Evolutionary conservation across 2,888 invertebrate genomes (phyloP), one percentile per base, ranked within the genome.

Genomic region (Aphodius granarius): DNA sequence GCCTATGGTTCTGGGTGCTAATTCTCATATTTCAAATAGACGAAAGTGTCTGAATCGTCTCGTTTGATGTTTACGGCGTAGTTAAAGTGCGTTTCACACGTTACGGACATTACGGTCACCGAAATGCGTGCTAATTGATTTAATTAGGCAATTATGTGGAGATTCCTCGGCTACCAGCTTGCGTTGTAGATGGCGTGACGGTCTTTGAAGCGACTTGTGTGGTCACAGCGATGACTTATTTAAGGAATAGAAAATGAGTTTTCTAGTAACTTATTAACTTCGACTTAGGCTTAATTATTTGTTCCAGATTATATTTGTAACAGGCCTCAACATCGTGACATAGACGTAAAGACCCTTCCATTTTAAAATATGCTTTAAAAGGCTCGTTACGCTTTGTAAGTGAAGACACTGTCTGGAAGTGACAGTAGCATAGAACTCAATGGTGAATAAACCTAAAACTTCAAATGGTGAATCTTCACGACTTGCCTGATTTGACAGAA

Each of bases 101-200:
- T 20, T 66, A 19, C 20, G 18, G 66, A 66, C 66, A 17, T 20
- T 66, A 19, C 20, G 18, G 66, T 20, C 0, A 16, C 20, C 66
- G 66, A 66, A 66, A 66, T 66, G 17, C 66, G 66, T 20, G 17
- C 20, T 66, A 66, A 66, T 66, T 66, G 66, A 66, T 20, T 66
- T 66, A 66, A 66, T 66, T 66, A 66, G 66, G 20, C 20, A 66
- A 66, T 66, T 66, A 20, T 18, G 43, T 43, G 43, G 43, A 43
- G 43, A 43, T 43, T 43, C 43, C 43, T 43, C 43, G 43, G 43
- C 43, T 43, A 43, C 43, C 3, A 43, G 43, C 43, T 43, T 2
- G 6, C 43, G 43, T 43, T 9, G 43, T 6, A 43, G 43, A n/a
- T 43, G 13, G 13, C 43, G 9, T 43, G 43, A 43, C 13, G 3